Evolutionary conservation across 2,888 invertebrate genomes (phyloP).

Genomic region (Sphaeridia pumilis): DNA sequence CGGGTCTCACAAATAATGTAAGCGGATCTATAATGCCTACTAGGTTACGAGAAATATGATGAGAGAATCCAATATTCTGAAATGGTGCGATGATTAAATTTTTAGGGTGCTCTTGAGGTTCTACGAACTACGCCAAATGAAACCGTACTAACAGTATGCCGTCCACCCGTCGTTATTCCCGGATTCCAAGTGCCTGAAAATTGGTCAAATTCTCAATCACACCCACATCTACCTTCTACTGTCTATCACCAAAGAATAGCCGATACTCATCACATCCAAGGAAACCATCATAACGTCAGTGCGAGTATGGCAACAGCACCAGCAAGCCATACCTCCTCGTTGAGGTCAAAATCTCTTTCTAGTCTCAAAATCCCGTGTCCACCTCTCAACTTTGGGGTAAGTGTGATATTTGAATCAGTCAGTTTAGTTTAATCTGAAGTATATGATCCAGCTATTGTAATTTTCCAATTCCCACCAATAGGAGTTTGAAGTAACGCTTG

Average conservation of each 20-base stretch:
- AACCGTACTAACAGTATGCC: conserved; percentile 65
- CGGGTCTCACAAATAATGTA: conserved; percentile 74
- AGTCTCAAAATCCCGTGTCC: conserved; percentile 35
- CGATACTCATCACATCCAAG: too few relatives aligned
- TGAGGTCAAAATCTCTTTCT: conserved; percentile 35
- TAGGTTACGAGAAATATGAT: too few relatives aligned
- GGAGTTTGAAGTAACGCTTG: conserved; percentile 78
- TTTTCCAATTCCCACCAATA: too few relatives aligned
- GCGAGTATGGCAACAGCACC: too few relatives aligned
- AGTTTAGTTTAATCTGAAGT: too few relatives aligned
- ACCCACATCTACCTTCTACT: conserved; percentile 9
- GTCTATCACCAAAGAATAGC: too few relatives aligned
- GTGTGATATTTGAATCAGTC: conserved; percentile 6
- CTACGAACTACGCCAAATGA: conserved; percentile 62
- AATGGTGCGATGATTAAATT: too few relatives aligned
- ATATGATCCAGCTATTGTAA: too few relatives aligned
- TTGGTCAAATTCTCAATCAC: conserved; percentile 42
- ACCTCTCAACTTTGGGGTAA: conserved; percentile 29
- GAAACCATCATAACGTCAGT: too few relatives aligned
- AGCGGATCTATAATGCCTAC: too few relatives aligned
- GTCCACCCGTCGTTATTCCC: conserved; percentile 57
- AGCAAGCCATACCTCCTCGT: conserved; percentile 21
- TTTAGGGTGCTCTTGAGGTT: conserved; percentile 78
- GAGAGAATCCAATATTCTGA: too few relatives aligned
- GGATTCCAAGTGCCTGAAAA: conserved; percentile 52